Base-by-base conservation (phyloP, 1,140 invertebrate species). In the Galleria mellonella region DNA sequence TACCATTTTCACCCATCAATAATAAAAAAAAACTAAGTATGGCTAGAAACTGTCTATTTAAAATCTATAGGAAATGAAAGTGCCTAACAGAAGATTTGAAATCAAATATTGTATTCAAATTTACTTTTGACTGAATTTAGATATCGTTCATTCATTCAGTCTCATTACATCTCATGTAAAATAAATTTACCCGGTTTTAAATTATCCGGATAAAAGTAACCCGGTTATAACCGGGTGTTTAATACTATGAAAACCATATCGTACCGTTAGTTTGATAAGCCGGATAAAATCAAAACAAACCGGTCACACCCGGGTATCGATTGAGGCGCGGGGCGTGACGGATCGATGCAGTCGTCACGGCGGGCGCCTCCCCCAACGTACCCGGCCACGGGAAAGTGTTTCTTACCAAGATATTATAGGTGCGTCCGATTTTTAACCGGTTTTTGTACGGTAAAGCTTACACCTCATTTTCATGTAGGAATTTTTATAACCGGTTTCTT, bases 401-500 rank as follows among this genome's bases (percentile, higher is more conserved):
- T 17, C 35, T 40, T 5, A 33, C 9, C n/a, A 44, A 11, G 46
- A 45, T 48, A 46, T 45, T 41, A 40, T 29, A 47, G 51, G 44
- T 45, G 50, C 33, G 49, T 46, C 39, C 47, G 47, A 58, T 62
- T 62, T 62, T 58, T 65, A 56, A 64, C 62, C 59, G 15, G 15
- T 10, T 41, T 65, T 69, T 62, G 65, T 60, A 47, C 58, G 51
- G 62, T 58, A 59, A 65, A 59, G 59, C 65, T 59, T 37, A n/a
- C 32, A n/a, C n/a, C n/a, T n/a, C n/a, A n/a, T n/a, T n/a, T n/a
- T n/a, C n/a, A n/a, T n/a, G n/a, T n/a, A n/a, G n/a, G n/a, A n/a
- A n/a, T n/a, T n/a, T n/a, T n/a, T n/a, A n/a, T n/a, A n/a, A n/a
- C n/a, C n/a, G n/a, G n/a, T n/a, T n/a, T n/a, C n/a, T n/a, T n/a